A percentile compares a stretch with the other conserved stretches of the same genome.
Evolutionary conservation across 2,888 invertebrate species (phyloP).

Genomic region (Drepanosiphum platanoidis): DNA sequence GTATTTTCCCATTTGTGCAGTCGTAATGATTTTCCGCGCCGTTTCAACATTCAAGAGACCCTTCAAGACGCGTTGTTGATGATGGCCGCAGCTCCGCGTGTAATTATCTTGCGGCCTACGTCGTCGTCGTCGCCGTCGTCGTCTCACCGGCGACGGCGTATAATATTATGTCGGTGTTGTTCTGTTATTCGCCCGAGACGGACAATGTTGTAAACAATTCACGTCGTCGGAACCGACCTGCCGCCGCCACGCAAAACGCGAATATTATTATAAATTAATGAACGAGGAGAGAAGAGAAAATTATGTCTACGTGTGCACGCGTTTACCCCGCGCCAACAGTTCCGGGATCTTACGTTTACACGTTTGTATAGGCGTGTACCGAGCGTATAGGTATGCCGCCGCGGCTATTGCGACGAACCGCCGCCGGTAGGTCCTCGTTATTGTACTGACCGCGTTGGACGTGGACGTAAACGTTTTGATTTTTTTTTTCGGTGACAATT

Average conservation of each 20-base stretch:
- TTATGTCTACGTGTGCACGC: background rate
- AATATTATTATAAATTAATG: constrained; percentile 43
- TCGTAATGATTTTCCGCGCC: constrained; percentile 32
- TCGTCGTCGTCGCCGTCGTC: too few relatives aligned
- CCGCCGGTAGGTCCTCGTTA: too few relatives aligned
- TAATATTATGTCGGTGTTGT: background rate
- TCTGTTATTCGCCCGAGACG: background rate
- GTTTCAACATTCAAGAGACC: constrained; percentile 17
- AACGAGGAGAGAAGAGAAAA: constrained; percentile 21
- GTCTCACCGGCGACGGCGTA: background rate
- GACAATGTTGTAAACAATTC: constrained; percentile 32
- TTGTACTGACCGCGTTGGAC: too few relatives aligned
- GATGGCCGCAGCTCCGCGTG: background rate
- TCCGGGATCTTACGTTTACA: background rate
- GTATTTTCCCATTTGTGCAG: background rate
- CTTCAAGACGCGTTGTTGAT: constrained; percentile 27
- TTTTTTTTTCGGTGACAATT: too few relatives aligned
- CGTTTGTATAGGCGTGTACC: background rate
- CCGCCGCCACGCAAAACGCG: background rate
- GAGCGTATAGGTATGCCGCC: background rate
- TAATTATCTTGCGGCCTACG: constrained; percentile 32
- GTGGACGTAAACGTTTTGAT: too few relatives aligned
- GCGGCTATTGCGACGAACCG: background rate
- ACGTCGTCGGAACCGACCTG: constrained; percentile 2
- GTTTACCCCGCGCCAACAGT: background rate